Percentiles rank a stretch among this genome's conserved stretches.
phyloP scores from a whole-genome alignment of 1,140 invertebrate species.

The Drosophila watanabei region DNA sequence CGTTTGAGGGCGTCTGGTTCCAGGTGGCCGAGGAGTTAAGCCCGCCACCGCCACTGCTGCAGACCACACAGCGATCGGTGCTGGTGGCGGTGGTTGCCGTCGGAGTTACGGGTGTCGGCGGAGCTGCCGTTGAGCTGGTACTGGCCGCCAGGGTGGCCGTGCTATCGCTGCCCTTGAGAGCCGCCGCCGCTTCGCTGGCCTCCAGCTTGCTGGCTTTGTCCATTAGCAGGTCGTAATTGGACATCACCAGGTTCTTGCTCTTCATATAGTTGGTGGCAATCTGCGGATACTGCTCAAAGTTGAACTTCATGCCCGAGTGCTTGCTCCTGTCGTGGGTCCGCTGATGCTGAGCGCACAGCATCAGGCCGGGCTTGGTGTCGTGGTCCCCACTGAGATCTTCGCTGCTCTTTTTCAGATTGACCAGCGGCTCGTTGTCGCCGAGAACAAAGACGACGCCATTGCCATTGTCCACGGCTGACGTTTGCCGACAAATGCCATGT shows the following conservation, averaged over 20 bases:
- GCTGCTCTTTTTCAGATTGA: constrained; percentile 85
- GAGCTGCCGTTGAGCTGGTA: constrained; percentile 43
- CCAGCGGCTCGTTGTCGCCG: constrained; percentile 90
- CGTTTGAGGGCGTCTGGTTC: constrained; percentile 88
- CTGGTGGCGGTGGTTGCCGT: constrained; percentile 72
- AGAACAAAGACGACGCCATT: constrained; percentile 90
- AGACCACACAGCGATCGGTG: constrained; percentile 86
- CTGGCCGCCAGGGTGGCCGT: constrained; percentile 69
- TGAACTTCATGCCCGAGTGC: constrained; percentile 90
- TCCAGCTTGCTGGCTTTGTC: constrained; percentile 86
- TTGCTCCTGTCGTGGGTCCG: constrained; percentile 87
- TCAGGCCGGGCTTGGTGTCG: constrained; percentile 15
- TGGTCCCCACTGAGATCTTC: constrained; percentile 67
- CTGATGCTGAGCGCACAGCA: constrained; percentile 85
- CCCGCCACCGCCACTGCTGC: constrained; percentile 83
- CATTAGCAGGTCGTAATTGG: constrained; percentile 88
- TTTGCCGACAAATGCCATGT: constrained; percentile 66
- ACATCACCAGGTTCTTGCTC: constrained; percentile 89
- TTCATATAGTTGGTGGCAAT: constrained; percentile 90
- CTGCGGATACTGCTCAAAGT: constrained; percentile 90
- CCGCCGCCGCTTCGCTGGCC: constrained; percentile 55
- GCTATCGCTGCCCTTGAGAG: constrained; percentile 65
- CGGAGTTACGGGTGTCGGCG: constrained; percentile 6
- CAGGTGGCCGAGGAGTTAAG: constrained; percentile 75
- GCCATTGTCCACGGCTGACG: constrained; percentile 51